Percentiles rank a stretch among this genome's conserved stretches.
These are phyloP conservation scores for Seriola rivoliana DNA, from an alignment of 2,113 vertebrate species.

Conservation along the genomic window DNA sequence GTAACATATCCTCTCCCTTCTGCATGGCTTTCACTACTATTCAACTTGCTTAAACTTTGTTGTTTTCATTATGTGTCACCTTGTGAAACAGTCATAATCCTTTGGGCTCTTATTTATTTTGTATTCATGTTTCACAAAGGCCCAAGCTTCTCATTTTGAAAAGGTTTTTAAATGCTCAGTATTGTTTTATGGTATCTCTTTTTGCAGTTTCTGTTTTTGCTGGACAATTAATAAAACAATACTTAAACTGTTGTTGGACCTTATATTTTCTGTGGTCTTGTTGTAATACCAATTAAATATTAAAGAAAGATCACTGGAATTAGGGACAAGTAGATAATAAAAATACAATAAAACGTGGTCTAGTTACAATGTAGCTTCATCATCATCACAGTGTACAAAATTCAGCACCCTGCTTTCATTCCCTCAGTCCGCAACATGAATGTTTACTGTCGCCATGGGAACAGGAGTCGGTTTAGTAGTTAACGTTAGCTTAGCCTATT, in stretches of 20 bases:
- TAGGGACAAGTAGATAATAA: not conserved
- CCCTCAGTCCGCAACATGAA: no score
- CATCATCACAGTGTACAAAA: no score
- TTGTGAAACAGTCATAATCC: conserved; percentile 45
- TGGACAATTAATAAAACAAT: conserved; percentile 63
- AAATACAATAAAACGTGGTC: no score
- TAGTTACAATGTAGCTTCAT: no score
- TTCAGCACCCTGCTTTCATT: no score
- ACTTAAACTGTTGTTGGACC: conserved; percentile 21
- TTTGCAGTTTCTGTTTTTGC: conserved; percentile 69
- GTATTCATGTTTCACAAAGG: conserved; percentile 40
- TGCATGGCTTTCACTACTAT: conserved; percentile 70
- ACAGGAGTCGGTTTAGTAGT: no score
- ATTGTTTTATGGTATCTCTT: conserved; percentile 49
- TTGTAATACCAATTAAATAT: not conserved
- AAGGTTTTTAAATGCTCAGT: conserved; percentile 54
- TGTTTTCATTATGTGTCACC: conserved; percentile 48
- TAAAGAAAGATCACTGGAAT: not conserved
- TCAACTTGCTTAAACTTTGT: conserved; percentile 19
- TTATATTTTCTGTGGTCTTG: not conserved
- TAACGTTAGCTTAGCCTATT: no score
- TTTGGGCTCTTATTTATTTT: conserved; percentile 51
- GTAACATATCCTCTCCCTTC: conserved; percentile 50
- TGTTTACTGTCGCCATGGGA: no score
- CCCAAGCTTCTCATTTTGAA: conserved; percentile 52